Percentiles rank a stretch among this genome's conserved stretches.
phyloP scores from a whole-genome alignment of 2,113 vertebrate genomes.

The Trachemys scripta region DNA sequence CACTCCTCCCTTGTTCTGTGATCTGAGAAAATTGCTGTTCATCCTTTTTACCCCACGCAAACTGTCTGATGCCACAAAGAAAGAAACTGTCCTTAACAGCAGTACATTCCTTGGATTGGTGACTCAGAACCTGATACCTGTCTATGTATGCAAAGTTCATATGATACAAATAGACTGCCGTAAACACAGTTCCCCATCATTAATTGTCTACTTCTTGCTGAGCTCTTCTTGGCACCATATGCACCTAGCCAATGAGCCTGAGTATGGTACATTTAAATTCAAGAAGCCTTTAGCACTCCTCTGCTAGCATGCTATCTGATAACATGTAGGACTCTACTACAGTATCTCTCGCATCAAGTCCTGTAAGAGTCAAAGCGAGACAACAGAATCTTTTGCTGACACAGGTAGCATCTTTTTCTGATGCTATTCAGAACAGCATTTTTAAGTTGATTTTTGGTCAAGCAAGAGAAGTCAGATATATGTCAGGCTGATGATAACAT shows the following conservation, averaged over 20 bases:
- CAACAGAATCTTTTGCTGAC: background rate
- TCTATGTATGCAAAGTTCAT: background rate
- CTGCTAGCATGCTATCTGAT: background rate
- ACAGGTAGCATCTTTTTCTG: background rate
- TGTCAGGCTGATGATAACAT: slow-evolving; percentile 28
- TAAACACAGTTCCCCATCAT: background rate
- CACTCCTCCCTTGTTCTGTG: fast-evolving
- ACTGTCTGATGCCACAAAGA: background rate
- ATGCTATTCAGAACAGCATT: background rate
- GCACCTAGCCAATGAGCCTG: background rate
- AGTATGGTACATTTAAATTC: background rate
- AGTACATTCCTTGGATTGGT: background rate
- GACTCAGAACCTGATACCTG: background rate
- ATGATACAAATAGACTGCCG: background rate
- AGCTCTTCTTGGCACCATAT: background rate
- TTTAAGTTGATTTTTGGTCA: slow-evolving; percentile 7
- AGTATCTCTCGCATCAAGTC: background rate
- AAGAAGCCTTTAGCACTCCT: background rate
- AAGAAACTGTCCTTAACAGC: background rate
- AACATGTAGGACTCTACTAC: background rate
- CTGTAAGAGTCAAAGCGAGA: background rate
- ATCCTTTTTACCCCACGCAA: background rate
- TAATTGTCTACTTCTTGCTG: background rate
- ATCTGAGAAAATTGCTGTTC: background rate
- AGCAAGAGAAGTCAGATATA: slow-evolving; percentile 49